Conservation (phyloP, 2,888 invertebrate species). For the Dichetophora obliterata region DNA sequence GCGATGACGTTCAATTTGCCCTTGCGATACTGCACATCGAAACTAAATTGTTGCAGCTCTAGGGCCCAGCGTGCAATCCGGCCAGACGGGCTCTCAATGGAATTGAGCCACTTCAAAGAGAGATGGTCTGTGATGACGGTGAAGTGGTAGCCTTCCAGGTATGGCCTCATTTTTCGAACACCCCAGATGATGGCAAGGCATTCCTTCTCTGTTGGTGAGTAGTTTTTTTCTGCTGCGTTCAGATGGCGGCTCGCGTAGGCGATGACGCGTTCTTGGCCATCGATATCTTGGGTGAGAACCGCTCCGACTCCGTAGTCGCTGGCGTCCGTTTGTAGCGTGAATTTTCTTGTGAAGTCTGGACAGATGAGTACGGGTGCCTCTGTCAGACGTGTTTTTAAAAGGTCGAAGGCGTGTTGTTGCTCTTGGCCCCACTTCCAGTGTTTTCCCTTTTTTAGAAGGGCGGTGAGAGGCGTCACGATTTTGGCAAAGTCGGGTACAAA, state of each 20-base stretch:
- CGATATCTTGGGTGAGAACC: neutral
- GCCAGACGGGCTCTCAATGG: too few relatives aligned
- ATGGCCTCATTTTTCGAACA: neutral
- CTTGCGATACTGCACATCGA: neutral
- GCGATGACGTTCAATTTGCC: neutral
- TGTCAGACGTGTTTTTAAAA: neutral
- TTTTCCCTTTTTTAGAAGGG: constrained; percentile 18
- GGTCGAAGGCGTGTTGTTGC: constrained; percentile 15
- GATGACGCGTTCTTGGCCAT: neutral
- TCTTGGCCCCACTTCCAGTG: constrained; percentile 15
- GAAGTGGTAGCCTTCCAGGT: neutral
- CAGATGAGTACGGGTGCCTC: neutral
- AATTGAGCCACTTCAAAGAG: too few relatives aligned
- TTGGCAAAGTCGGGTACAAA: neutral
- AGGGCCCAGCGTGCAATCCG: neutral
- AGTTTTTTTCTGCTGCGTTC: neutral
- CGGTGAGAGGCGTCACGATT: neutral
- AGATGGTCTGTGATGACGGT: neutral
- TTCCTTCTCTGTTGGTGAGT: neutral
- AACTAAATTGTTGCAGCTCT: neutral
- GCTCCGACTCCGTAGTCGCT: neutral
- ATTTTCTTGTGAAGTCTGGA: neutral
- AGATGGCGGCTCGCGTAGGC: neutral
- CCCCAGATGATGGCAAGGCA: neutral
- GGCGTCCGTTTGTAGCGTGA: neutral